Base-by-base conservation (phyloP, 2,797 vertebrate species). In the Lagorchestes hirsutus region DNA sequence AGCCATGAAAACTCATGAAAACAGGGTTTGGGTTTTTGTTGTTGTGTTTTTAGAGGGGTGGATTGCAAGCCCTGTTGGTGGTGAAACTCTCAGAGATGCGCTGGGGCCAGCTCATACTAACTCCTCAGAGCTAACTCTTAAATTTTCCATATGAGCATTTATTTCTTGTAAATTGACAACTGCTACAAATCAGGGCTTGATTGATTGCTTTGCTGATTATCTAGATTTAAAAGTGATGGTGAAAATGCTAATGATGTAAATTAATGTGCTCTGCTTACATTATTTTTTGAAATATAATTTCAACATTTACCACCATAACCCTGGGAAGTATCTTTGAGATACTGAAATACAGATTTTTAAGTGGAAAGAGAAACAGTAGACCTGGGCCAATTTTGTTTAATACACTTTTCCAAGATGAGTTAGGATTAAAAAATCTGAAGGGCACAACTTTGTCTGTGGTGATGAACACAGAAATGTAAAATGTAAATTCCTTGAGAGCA, bases 361-460 rank as follows among this genome's bases (percentile, higher is more conserved):
- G n/a, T 74, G n/a, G 6, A 74, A 74, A 74, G 1, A 50, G 93
- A 18, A 54, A 52, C 74, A 93, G 94, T 24, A 90, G 50, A 52
- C 55, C 55, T 90, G 57, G 58, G 57, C 9, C 96, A 54, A 0
- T 94, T 91, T 93, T 93, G 34, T 27, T n/a, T 4, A 95, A 59
- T 58, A 46, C 74, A 40, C 4, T 8, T 95, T 93, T 96, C 91
- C n/a, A 67, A 94, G 82, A 16, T 93, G 34, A 87, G 22, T 3
- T 54, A 91, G 56, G n/a, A 54, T 91, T 87, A 94, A 95, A 59
- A 96, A 96, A 14, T 82, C 28, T 52, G 28, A 95, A 46, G 16
- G 22, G 27, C 5, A 27, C 55, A 87, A 50, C 57, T 55, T 95
- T 90, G 82, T 57, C n/a, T 55, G 5, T 5, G 0, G 12, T 59